These are phyloP conservation scores for Acrocyrtus sp. DNA, from an alignment of 2,888 invertebrate genomes.

Conservation along the genomic window DNA sequence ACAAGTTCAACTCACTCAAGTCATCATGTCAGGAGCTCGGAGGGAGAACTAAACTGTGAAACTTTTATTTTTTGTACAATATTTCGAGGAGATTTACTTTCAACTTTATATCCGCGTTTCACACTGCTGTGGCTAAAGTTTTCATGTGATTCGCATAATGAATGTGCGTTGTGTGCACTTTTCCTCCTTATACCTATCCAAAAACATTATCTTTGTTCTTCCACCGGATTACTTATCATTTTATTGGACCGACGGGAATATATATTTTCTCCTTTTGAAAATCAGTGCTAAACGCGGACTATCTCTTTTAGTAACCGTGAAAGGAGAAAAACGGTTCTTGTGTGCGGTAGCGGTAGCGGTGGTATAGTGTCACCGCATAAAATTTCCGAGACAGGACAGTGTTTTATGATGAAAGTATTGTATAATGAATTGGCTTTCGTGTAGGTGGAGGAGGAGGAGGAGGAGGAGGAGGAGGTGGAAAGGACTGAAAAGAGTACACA, in stretches of 20 bases:
- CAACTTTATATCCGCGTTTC: too few species aligned
- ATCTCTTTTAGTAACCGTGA: too few species aligned
- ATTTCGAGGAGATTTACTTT: too few species aligned
- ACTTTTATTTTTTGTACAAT: too few species aligned
- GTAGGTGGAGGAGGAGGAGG: neutral
- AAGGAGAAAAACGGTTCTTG: too few species aligned
- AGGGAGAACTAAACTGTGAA: too few species aligned
- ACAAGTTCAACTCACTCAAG: too few species aligned
- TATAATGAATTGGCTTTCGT: constrained; percentile 33
- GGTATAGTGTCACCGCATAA: constrained; percentile 37
- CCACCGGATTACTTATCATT: constrained; percentile 53
- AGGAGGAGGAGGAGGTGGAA: neutral
- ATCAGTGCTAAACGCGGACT: constrained; percentile 24
- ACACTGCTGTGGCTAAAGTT: constrained; percentile 8
- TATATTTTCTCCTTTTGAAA: constrained; percentile 27
- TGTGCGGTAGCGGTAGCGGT: too few species aligned
- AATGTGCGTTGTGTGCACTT: too few species aligned
- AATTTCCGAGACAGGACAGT: constrained; percentile 41
- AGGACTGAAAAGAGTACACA: too few species aligned
- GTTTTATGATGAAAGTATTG: constrained; percentile 39
- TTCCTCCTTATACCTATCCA: too few species aligned
- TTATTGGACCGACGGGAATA: constrained; percentile 51
- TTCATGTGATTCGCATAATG: constrained; percentile 21
- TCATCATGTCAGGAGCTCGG: too few species aligned
- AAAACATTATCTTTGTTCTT: constrained; percentile 44